These are phyloP conservation scores for Oriolus oriolus DNA, from an alignment of 2,113 vertebrate genomes.

Conservation along the genomic window DNA sequence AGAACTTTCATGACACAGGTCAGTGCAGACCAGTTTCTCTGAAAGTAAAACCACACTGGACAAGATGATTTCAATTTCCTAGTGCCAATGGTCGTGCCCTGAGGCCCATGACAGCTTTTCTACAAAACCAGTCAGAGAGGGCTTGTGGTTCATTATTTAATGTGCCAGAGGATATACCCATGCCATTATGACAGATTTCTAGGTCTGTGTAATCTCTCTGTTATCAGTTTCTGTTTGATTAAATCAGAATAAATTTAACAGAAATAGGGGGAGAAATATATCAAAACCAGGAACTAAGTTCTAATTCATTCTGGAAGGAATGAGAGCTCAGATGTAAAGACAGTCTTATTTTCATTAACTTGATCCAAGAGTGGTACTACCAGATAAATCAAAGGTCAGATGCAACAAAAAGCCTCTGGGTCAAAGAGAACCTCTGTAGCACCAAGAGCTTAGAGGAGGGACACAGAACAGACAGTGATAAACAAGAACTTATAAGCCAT, in stretches of 20 bases:
- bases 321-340: background rate
- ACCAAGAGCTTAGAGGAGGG: background rate
- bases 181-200: background rate
- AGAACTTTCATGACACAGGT: background rate
- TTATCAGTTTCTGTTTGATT: background rate
- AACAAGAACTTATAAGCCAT: background rate
- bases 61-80: background rate
- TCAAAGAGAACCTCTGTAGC: background rate
- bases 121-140: background rate
- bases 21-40: background rate
- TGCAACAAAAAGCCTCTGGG: background rate
- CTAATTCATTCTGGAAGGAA: background rate
- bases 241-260: background rate
- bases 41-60: background rate
- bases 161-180: background rate
- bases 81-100: background rate
- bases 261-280: background rate
- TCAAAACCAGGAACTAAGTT: background rate
- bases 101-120: background rate
- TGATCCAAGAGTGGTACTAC: background rate
- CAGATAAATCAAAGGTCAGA: background rate
- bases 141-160: background rate
- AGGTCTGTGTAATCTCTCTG: background rate
- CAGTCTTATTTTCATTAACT: background rate
- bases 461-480: background rate